Evolutionary conservation across 2,888 invertebrate genomes (phyloP).

Genomic region (Cataglyphis cursor): DNA sequence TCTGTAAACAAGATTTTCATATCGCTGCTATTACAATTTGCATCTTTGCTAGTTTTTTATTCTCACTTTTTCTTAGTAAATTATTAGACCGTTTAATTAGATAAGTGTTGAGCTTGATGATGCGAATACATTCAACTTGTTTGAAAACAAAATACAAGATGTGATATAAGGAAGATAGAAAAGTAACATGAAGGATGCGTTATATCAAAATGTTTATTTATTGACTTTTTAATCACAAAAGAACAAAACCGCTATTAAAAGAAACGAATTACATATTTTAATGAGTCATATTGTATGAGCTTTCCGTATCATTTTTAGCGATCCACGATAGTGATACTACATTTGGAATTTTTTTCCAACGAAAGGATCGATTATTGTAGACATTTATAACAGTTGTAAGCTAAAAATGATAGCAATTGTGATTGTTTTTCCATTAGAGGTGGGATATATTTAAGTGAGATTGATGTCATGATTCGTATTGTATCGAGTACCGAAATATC

Average conservation of each 20-base stretch:
- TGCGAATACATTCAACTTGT: constrained; percentile 20
- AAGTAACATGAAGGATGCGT: neutral
- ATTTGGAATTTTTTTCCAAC: neutral
- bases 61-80: constrained; percentile 4
- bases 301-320: neutral
- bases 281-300: too few relatives aligned
- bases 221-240: neutral
- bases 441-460: constrained; percentile 30
- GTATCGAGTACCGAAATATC: constrained; percentile 31
- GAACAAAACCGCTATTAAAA: neutral
- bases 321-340: neutral
- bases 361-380: neutral
- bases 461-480: constrained; percentile 3
- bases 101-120: constrained; percentile 4
- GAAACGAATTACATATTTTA: neutral
- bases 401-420: constrained; percentile 18
- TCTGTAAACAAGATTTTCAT: constrained; percentile 16
- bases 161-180: neutral
- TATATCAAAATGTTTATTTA: neutral
- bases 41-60: neutral
- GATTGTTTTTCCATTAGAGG: constrained; percentile 34
- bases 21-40: neutral
- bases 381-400: constrained; percentile 14
- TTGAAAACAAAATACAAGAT: neutral
- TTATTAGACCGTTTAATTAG: constrained; percentile 42